phyloP scores from a whole-genome alignment of 2,888 invertebrate species.

The Julus scandinavius region DNA sequence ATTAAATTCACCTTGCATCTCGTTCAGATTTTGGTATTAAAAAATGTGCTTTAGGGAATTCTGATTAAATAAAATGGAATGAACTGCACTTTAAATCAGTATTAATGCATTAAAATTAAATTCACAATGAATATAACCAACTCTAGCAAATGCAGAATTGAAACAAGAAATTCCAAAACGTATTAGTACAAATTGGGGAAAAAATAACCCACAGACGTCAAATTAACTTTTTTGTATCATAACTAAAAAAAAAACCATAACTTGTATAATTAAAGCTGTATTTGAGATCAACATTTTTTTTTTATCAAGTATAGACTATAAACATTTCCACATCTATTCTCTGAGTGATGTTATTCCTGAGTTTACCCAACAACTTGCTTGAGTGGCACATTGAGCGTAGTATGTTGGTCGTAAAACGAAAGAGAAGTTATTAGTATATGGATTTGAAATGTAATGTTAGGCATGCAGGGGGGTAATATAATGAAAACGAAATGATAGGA shows the following conservation, averaged over 20 bases:
- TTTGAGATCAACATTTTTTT: too few species aligned
- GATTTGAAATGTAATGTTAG: conserved; percentile 40
- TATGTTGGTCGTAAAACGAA: conserved; percentile 16
- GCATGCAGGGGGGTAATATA: conserved; percentile 28
- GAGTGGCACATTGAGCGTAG: not conserved
- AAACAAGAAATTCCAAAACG: not conserved
- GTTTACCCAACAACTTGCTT: not conserved
- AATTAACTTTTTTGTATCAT: too few species aligned
- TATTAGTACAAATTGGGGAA: not conserved
- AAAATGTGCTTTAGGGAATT: too few species aligned
- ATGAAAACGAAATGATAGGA: conserved; percentile 43
- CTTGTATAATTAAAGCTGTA: too few species aligned
- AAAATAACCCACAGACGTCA: too few species aligned
- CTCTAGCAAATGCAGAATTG: not conserved
- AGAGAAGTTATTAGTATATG: conserved; percentile 45
- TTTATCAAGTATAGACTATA: not conserved
- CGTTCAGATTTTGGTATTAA: too few species aligned
- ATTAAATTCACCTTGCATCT: too few species aligned
- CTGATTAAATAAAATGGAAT: too few species aligned
- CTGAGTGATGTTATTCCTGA: not conserved
- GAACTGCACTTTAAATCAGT: too few species aligned
- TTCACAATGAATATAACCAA: too few species aligned
- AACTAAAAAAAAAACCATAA: too few species aligned
- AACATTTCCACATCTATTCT: not conserved
- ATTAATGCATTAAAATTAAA: too few species aligned